These are phyloP conservation scores for Chaetorhynchus papuensis DNA, from an alignment of 2,113 vertebrate species.

Conservation along the genomic window DNA sequence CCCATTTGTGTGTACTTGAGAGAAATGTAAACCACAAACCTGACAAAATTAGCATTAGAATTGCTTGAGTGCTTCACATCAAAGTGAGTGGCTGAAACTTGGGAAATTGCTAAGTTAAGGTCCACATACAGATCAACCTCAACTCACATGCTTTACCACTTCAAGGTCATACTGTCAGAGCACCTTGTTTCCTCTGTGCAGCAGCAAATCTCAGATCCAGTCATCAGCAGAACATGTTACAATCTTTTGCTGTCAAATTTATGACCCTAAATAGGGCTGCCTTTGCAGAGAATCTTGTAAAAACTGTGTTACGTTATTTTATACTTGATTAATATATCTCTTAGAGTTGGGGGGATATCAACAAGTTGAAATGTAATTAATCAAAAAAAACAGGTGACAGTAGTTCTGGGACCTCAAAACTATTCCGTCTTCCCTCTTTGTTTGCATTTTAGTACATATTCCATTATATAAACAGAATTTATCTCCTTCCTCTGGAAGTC, in stretches of 20 bases:
- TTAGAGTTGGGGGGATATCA: background rate
- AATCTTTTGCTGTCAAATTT: background rate
- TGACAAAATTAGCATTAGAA: slow-evolving; percentile 33
- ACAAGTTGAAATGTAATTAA: background rate
- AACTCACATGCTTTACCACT: background rate
- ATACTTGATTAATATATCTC: background rate
- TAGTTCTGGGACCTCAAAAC: background rate
- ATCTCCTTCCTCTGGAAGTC: background rate
- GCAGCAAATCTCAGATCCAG: background rate
- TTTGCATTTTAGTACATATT: background rate
- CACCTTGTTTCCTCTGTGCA: background rate
- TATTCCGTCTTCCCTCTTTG: background rate
- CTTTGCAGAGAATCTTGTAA: background rate
- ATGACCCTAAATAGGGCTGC: background rate
- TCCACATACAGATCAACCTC: background rate
- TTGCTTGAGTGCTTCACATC: slow-evolving; percentile 31
- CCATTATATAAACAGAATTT: background rate
- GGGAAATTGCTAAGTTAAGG: slow-evolving; percentile 12
- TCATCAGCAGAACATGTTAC: background rate
- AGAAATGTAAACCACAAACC: slow-evolving; percentile 5
- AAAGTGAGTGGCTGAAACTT: slow-evolving; percentile 3
- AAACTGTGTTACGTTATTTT: background rate
- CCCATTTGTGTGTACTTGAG: background rate
- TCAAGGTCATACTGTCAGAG: slow-evolving; percentile 15
- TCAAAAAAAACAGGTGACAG: background rate